Conservation (phyloP, 1,140 invertebrate species). For the Heliconius congener region DNA sequence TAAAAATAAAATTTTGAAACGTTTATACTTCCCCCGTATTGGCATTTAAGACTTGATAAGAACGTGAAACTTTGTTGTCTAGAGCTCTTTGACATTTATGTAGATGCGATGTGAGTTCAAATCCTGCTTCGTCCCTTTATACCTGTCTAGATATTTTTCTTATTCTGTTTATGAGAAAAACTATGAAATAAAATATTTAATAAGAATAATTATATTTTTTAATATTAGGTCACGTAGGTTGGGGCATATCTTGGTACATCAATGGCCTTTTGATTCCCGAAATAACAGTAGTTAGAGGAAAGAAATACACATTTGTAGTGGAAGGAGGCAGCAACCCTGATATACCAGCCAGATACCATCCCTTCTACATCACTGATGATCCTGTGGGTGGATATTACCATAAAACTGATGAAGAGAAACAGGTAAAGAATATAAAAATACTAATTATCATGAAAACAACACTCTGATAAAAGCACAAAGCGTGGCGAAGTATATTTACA, state of each 20-base stretch:
- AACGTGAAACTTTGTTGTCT: too few relatives aligned
- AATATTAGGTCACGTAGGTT: conserved; percentile 90
- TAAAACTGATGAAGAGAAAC: conserved; percentile 91
- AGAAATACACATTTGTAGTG: conserved; percentile 94
- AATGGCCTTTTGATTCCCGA: conserved; percentile 96
- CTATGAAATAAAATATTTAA: too few relatives aligned
- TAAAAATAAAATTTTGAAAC: too few relatives aligned
- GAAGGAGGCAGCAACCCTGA: conserved; percentile 92
- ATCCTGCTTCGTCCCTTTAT: too few relatives aligned
- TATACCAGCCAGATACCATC: conserved; percentile 92
- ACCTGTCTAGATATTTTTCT: too few relatives aligned
- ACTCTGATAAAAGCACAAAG: too few relatives aligned
- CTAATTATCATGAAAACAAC: too few relatives aligned
- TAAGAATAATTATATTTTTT: neutral
- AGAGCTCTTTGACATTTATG: too few relatives aligned
- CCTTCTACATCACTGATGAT: conserved; percentile 97
- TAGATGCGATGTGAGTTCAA: too few relatives aligned
- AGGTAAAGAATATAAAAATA: conserved; percentile 76
- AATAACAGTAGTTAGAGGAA: conserved; percentile 94
- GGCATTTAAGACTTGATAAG: too few relatives aligned
- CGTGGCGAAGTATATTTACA: too few relatives aligned
- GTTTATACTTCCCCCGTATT: too few relatives aligned
- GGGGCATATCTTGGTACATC: conserved; percentile 97
- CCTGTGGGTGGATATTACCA: conserved; percentile 93
- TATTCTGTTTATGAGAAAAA: neutral